Percentiles rank a stretch among this genome's conserved stretches.
Evolutionary conservation across 2,797 vertebrate genomes (phyloP).

Genomic region (Peromyscus aztecus): DNA sequence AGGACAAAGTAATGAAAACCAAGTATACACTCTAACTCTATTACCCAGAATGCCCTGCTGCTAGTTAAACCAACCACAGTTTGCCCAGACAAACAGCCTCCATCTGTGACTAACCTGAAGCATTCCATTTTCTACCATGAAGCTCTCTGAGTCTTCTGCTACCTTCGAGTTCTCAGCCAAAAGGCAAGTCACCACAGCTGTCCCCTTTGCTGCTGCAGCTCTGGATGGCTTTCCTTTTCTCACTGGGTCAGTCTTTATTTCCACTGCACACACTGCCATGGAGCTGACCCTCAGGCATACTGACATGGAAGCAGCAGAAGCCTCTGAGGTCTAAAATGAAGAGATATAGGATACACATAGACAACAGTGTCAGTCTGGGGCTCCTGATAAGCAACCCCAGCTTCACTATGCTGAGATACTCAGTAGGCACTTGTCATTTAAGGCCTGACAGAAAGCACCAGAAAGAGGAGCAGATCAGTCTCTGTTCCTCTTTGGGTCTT

Average conservation of each 20-base stretch:
- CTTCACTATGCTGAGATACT: background rate
- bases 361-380: background rate
- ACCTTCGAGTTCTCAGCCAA: background rate
- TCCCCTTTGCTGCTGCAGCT: background rate
- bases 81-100: background rate
- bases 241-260: background rate
- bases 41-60: background rate
- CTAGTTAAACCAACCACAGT: too few relatives aligned
- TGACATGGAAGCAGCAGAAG: too few relatives aligned
- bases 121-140: background rate
- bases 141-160: background rate
- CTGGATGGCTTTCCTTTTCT: background rate
- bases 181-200: background rate
- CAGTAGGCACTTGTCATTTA: background rate
- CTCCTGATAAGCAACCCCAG: background rate
- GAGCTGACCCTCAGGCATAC: background rate
- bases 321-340: background rate
- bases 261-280: background rate
- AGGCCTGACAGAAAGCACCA: background rate
- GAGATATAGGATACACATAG: background rate
- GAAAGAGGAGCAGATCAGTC: background rate
- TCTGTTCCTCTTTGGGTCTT: background rate
- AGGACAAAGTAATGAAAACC: background rate
- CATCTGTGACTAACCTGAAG: background rate
- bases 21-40: background rate